Evolutionary conservation across 2,797 vertebrate genomes (phyloP).

Genomic region (Microctenopoma steveboyesi): DNA sequence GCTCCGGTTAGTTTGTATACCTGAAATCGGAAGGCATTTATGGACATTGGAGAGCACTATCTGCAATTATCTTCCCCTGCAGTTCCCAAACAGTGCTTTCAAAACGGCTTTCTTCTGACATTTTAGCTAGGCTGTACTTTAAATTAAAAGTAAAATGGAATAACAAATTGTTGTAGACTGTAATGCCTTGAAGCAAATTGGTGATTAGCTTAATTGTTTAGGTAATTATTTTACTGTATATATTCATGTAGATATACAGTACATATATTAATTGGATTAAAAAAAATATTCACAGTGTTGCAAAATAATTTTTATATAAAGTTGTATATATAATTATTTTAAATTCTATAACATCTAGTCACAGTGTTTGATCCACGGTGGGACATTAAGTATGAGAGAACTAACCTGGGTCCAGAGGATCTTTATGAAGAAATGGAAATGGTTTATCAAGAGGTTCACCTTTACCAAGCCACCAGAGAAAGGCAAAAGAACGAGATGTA

Average conservation of each 20-base stretch:
- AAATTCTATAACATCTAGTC: too few species aligned
- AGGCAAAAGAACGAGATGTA: accelerated
- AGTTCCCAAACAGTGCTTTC: slow-evolving; percentile 20
- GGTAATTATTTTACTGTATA: too few species aligned
- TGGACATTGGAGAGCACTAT: slow-evolving; percentile 30
- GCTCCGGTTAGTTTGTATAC: slow-evolving; percentile 42
- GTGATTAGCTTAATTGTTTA: too few species aligned
- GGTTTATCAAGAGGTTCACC: not conserved
- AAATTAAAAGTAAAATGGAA: slow-evolving; percentile 9
- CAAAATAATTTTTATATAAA: too few species aligned
- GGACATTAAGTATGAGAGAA: not conserved
- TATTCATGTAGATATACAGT: too few species aligned
- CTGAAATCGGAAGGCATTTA: slow-evolving; percentile 54
- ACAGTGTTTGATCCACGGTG: not conserved
- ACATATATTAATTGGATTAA: too few species aligned
- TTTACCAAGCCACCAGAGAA: not conserved
- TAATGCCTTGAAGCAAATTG: too few species aligned
- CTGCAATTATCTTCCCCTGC: slow-evolving; percentile 41
- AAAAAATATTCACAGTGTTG: too few species aligned
- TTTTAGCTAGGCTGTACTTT: slow-evolving; percentile 21
- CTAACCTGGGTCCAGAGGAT: not conserved
- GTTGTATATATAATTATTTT: not conserved
- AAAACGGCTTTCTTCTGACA: slow-evolving; percentile 1
- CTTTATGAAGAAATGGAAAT: not conserved
- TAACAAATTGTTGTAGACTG: too few species aligned